Base-by-base conservation (phyloP, 2,888 invertebrate genomes). In the Drosophila leonis region DNA sequence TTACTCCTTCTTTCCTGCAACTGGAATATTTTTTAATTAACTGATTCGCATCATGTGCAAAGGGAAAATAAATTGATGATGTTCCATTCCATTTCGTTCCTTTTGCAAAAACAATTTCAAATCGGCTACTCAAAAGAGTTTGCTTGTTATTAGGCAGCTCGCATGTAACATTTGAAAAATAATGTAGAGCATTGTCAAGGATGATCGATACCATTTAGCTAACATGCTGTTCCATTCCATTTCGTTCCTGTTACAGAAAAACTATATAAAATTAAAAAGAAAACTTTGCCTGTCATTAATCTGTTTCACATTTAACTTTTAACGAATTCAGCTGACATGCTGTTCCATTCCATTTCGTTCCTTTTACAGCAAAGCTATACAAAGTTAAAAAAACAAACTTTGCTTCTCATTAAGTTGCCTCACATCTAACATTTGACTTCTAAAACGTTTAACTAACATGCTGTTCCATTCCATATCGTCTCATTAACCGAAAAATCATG, bases 71-170 rank as follows among this genome's bases (percentile, higher is more conserved):
- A 31, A 33, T 10, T 10, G 0, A 0, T n/a, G 5, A 0, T 37
- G 54, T 60, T 63, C n/a, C 8, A 29, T 20, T 9, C 13, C 66
- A 52, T 55, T 35, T 13, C 10, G 13, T 65, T 62, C 15, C n/a
- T 2, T 10, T 37, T 24, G 1, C 10, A 18, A 10, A 18, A 4
- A 9, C 33, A 33, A 4, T 2, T 33, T 33, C 10, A 33, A 33
- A 4, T 24, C 2, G 24, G 39, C 39, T 37, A 8, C n/a, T 7
- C 39, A 39, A 39, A 9, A 4, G 39, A 9, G 9, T 8, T n/a
- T n/a, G 39, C 8, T 39, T n/a, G 4, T 24, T 24, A 24, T 24
- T 24, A 2, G 4, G 24, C 24, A 24, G 24, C 24, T 35, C n/a
- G n/a, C n/a, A n/a, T 4, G 2, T 35, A 3, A 13, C 5, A 35